Evolutionary conservation across 2,113 vertebrate genomes (phyloP), one percentile per base, ranked within the genome.

Genomic region (Colaptes auratus): DNA sequence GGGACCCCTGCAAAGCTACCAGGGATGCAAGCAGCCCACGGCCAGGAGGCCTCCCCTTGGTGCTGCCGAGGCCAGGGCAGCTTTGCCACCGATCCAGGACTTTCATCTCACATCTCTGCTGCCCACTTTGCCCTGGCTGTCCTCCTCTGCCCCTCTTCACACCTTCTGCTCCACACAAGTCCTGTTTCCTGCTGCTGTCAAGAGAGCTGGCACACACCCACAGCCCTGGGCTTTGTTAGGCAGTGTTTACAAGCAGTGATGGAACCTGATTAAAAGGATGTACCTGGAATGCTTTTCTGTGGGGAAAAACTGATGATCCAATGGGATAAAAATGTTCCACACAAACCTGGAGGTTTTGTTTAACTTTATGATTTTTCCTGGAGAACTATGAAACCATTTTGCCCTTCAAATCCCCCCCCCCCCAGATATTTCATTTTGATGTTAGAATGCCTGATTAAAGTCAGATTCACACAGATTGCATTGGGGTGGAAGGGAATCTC

Each of bases 51-150:
- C 17, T 18, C 6, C 15, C 53, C 75, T n/a, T 4, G 31, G 36
- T 27, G 0, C 58, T 36, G 3, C 39, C 5, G 4, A 21, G 39
- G 28, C 5, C 2, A n/a, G 36, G 59, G 42, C 15, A 6, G 6
- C 7, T 52, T 8, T 50, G 65, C 69, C 39, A 0, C 3, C 3
- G 21, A 2, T 27, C 23, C 52, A 4, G 73, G 61, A 4, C 16
- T 59, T 63, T 60, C 7, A 2, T 67, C 53, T 36, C 31, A 0
- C 0, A 1, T 39, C 58, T 39, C 48, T 7, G 0, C 9, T 39
- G 36, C 48, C 77, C 7, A 0, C 24, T 81, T 66, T 30, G n/a
- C 28, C 21, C 79, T 15, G 30, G 5, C 52, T 39, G 63, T 33
- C 33, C 77, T 20, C 74, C 12, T 12, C 78, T 24, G 42, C 44